Percentiles rank a stretch among this genome's conserved stretches.
Conservation (phyloP, 2,113 vertebrate species). For the Nannobrachium achirus region DNA sequence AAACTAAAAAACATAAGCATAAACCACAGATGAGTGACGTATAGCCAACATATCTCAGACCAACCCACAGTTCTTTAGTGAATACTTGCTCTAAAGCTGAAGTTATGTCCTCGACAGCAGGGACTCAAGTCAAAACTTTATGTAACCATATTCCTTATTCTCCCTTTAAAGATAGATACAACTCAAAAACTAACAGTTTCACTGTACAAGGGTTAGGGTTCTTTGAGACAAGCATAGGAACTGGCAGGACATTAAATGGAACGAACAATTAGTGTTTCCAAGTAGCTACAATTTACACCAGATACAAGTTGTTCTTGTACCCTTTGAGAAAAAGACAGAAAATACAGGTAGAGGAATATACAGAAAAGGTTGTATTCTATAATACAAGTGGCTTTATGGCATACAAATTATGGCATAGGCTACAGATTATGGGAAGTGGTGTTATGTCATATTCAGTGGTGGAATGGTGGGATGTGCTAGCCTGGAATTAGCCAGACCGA, state of each 20-base stretch:
- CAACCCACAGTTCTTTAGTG: too few relatives aligned
- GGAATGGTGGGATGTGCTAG: slow-evolving; percentile 53
- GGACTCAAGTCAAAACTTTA: not conserved
- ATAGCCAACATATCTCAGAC: too few relatives aligned
- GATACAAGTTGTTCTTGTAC: slow-evolving; percentile 4
- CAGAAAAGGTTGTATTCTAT: too few relatives aligned
- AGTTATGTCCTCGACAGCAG: too few relatives aligned
- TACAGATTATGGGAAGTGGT: not conserved
- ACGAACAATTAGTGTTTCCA: not conserved
- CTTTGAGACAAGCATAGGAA: slow-evolving; percentile 6
- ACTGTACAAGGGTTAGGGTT: too few relatives aligned
- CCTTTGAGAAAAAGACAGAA: slow-evolving; percentile 4
- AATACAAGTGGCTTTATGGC: too few relatives aligned
- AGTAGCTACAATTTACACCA: not conserved
- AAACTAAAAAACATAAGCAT: too few relatives aligned
- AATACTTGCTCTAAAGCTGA: too few relatives aligned
- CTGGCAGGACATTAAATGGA: not conserved
- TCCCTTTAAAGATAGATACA: not conserved
- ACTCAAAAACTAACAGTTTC: not conserved
- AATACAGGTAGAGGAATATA: too few relatives aligned
- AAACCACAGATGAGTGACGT: too few relatives aligned
- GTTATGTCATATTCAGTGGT: slow-evolving; percentile 7
- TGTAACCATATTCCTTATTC: not conserved
- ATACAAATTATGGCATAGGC: too few relatives aligned
- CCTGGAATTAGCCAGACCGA: too few relatives aligned